These are phyloP conservation scores for Megalurothrips usitatus DNA, from an alignment of 2,888 invertebrate species.

Conservation along the genomic window DNA sequence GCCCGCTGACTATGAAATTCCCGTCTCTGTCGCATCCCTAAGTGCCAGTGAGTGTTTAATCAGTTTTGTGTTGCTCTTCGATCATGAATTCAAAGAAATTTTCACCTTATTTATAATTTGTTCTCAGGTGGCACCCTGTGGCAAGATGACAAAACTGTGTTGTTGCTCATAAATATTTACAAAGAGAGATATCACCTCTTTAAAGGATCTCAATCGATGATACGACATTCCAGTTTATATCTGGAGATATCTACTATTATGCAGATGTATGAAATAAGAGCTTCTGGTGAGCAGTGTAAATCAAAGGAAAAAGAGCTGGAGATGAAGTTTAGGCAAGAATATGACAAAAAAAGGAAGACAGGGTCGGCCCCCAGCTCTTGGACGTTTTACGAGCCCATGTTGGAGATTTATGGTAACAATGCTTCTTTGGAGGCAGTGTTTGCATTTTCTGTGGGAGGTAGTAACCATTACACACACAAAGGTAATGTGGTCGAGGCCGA, in stretches of 20 bases:
- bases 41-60: background rate
- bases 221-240: background rate
- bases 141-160: background rate
- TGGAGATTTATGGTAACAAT: background rate
- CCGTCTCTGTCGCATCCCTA: background rate
- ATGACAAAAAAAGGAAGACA: background rate
- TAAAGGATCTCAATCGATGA: background rate
- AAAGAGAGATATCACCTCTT: conserved; percentile 14
- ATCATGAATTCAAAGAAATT: background rate
- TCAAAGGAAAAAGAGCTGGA: background rate
- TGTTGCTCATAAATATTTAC: background rate
- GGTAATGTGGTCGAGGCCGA: background rate
- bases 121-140: background rate
- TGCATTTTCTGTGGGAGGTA: background rate
- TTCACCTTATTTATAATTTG: no score
- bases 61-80: background rate
- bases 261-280: background rate
- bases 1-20: background rate
- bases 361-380: background rate
- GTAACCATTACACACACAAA: background rate
- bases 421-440: background rate
- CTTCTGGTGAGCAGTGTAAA: background rate
- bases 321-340: background rate
- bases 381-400: background rate
- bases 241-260: background rate